These are phyloP conservation scores for Megalurothrips usitatus DNA, from an alignment of 2,888 invertebrate genomes.

Conservation along the genomic window DNA sequence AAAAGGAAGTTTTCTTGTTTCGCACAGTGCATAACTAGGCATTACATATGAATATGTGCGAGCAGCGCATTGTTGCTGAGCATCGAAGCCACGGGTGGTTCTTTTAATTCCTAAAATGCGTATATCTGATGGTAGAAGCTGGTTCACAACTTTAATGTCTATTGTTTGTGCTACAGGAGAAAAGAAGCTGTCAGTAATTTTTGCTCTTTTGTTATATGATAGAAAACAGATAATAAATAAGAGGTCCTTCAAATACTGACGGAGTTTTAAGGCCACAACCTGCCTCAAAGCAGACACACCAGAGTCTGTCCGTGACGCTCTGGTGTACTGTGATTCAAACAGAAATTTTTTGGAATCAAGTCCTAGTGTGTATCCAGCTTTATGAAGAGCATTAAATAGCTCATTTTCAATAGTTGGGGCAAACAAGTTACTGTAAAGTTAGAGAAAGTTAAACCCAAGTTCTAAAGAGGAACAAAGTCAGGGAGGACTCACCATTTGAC, in stretches of 20 bases:
- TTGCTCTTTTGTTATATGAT: too few relatives aligned
- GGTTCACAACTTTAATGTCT: neutral
- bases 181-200: neutral
- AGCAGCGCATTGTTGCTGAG: neutral
- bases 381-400: neutral
- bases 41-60: neutral
- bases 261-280: neutral
- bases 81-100: neutral
- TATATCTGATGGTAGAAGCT: neutral
- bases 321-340: neutral
- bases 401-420: neutral
- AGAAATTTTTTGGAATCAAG: neutral
- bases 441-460: neutral
- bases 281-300: conserved; percentile 4
- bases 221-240: neutral
- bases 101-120: neutral
- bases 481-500: neutral
- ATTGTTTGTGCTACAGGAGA: neutral
- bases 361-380: neutral
- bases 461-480: neutral
- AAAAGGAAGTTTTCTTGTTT: neutral
- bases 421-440: neutral
- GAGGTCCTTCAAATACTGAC: neutral
- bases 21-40: neutral
- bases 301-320: neutral